Conservation (phyloP, 2,113 vertebrate genomes). For the Lanius collurio region DNA sequence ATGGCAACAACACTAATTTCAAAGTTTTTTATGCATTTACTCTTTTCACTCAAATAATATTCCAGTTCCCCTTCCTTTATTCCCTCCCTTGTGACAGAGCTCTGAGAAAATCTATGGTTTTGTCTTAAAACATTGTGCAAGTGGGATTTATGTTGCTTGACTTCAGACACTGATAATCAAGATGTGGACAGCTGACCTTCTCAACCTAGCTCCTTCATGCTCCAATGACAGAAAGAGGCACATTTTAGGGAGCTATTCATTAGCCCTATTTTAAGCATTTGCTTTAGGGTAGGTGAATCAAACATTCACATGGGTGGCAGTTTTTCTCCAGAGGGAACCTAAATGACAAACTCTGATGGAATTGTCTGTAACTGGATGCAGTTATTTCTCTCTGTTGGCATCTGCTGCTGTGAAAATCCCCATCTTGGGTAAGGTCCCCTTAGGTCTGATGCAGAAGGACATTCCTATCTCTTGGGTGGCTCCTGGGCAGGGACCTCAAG, state of each 20-base stretch:
- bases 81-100: not conserved
- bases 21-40: not conserved
- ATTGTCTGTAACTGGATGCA: not conserved
- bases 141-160: not conserved
- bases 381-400: not conserved
- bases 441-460: not conserved
- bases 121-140: not conserved
- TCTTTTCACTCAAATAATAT: not conserved
- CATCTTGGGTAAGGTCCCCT: not conserved
- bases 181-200: not conserved
- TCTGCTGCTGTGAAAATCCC: not conserved
- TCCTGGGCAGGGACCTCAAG: not conserved
- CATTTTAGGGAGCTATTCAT: not conserved
- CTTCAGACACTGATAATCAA: not conserved
- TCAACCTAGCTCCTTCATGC: not conserved
- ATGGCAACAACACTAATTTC: not conserved
- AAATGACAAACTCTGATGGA: not conserved
- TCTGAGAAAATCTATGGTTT: not conserved
- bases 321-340: not conserved
- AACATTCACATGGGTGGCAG: not conserved
- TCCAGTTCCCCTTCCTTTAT: not conserved
- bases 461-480: not conserved
- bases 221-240: not conserved
- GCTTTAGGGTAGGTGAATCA: not conserved
- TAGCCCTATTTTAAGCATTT: slow-evolving; percentile 26